Evolutionary conservation across 2,113 vertebrate genomes (phyloP), one percentile per base, ranked within the genome.

Genomic region (Trinectes maculatus): DNA sequence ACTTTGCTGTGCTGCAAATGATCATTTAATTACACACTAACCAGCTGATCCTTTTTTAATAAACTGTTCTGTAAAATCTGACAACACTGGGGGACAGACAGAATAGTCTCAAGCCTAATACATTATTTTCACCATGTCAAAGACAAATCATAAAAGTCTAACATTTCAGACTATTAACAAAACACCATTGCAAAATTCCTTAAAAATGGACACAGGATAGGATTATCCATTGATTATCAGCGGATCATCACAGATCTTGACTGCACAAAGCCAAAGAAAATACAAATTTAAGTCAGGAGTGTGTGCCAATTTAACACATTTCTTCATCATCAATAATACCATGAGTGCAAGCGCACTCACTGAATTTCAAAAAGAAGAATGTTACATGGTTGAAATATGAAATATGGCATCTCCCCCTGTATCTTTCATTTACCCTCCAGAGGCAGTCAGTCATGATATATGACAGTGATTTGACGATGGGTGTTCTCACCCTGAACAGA

Each of bases 111-210:
- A 36, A 65, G 24, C 4, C 12, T 2, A 44, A 63, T 25, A 36
- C 4, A 31, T 49, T 22, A 0, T 6, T 25, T n/a, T 44, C 12
- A 13, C 1, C 8, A 22, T 25, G n/a, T n/a, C n/a, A n/a, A n/a
- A n/a, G n/a, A n/a, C n/a, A n/a, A n/a, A n/a, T n/a, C n/a, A n/a
- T n/a, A n/a, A n/a, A n/a, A n/a, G n/a, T n/a, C n/a, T n/a, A n/a
- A n/a, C n/a, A n/a, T n/a, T n/a, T n/a, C n/a, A n/a, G n/a, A n/a
- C n/a, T n/a, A n/a, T n/a, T n/a, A n/a, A n/a, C n/a, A n/a, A n/a
- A n/a, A n/a, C n/a, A n/a, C n/a, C n/a, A n/a, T n/a, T n/a, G n/a
- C n/a, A n/a, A n/a, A n/a, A n/a, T n/a, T n/a, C n/a, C n/a, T n/a
- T n/a, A n/a, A n/a, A n/a, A n/a, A n/a, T n/a, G n/a, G n/a, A n/a